Conservation (phyloP, 2,888 invertebrate genomes). For the Ennomos fuscantarius region DNA sequence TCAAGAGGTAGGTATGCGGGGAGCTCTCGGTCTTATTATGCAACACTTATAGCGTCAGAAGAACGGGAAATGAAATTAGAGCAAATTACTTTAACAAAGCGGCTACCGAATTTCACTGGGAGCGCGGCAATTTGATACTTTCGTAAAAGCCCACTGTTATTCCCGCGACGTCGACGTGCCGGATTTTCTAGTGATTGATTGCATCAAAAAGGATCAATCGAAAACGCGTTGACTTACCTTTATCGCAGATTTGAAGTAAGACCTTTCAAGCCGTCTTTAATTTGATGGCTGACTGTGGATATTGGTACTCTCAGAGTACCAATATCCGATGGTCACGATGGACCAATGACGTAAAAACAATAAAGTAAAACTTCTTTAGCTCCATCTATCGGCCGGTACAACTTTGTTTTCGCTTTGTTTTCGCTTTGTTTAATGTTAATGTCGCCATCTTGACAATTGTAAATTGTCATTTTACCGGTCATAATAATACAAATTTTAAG, state of each 20-base stretch:
- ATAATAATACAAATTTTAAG: no score
- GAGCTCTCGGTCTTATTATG: not conserved
- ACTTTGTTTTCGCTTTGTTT: no score
- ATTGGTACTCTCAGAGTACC: not conserved
- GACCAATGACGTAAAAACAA: no score
- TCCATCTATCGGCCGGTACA: no score
- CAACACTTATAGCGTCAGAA: not conserved
- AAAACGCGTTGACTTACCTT: constrained; percentile 23
- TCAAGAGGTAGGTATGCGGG: constrained; percentile 1
- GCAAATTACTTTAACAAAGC: constrained; percentile 1
- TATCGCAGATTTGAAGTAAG: constrained; percentile 8
- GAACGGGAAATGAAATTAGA: constrained; percentile 1
- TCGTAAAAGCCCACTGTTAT: constrained; percentile 20
- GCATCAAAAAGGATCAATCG: constrained; percentile 26
- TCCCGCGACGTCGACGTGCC: constrained; percentile 20
- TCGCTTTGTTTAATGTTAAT: no score
- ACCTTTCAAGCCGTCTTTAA: constrained; percentile 17
- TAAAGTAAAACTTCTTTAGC: no score
- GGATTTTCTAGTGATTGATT: constrained; percentile 28
- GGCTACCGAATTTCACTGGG: not conserved
- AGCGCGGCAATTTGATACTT: constrained; percentile 18
- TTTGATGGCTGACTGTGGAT: constrained; percentile 11
- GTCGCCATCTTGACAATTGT: no score
- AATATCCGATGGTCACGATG: not conserved
- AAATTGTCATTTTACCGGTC: no score